Evolutionary conservation across 2,113 vertebrate genomes (phyloP), one percentile per base, ranked within the genome.

Genomic region (Thamnophis sirtalis): DNA sequence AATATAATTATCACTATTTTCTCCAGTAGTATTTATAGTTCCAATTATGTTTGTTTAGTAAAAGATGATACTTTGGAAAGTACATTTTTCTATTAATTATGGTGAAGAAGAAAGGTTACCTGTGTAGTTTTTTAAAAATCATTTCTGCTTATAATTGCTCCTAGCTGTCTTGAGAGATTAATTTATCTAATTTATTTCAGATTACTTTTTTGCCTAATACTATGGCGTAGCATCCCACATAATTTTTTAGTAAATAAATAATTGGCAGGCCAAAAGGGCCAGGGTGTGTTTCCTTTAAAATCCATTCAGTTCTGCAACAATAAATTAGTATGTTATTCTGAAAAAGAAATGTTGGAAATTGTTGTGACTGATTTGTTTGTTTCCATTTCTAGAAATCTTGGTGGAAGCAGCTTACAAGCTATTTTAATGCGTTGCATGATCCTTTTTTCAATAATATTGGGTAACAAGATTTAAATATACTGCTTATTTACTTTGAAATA

Each of bases 361-460:
- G n/a, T n/a, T 33, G 1, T 9, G 60, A 87, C 85, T 90, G 68
- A 19, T 73, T 73, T 95, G 91, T 86, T 93, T 6, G 68, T 1
- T 50, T 63, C 56, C 95, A 91, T 96, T 94, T 94, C 93, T 94
- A 93, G 92, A 86, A n/a, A 1, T 0, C 21, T 48, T 93, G 53
- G 1, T 90, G 80, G 94, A 24, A 43, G 0, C 91, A 93, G 50
- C 90, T 93, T 95, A 84, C 68, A 73, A 95, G 90, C 26, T 94
- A 33, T 11, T 1, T 86, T 55, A 0, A 73, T 92, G 93, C 87
- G 94, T 26, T 63, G 28, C 28, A 63, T 4, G 0, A 0, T 56
- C 50, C 73, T 24, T 43, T 58, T 19, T 49, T n/a, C n/a, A 88
- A 24, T 17, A 88, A 87, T 28, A 48, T 5, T 13, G 0, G 9